Evolutionary conservation across 2,113 vertebrate genomes (phyloP).

Genomic region (Atrichornis clamosus): DNA sequence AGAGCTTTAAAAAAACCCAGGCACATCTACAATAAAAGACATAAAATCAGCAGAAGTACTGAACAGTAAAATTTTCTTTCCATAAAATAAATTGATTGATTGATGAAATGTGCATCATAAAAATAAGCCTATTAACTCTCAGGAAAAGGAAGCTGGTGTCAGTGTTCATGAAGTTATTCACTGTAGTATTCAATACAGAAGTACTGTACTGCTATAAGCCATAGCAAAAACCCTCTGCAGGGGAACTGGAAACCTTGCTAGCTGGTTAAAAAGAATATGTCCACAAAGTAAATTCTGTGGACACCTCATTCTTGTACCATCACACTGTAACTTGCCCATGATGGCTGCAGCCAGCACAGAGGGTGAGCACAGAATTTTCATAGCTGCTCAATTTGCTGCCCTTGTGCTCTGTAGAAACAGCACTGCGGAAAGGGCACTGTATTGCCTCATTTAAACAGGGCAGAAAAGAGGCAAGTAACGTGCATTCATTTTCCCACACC

Average conservation of each 20-base stretch:
- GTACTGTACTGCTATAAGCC: background rate
- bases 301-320: background rate
- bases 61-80: slow-evolving; percentile 11
- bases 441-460: background rate
- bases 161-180: background rate
- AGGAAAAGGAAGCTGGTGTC: background rate
- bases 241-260: background rate
- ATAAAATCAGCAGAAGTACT: slow-evolving; percentile 25
- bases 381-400: background rate
- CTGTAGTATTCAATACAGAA: background rate
- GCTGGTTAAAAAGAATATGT: background rate
- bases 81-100: slow-evolving; percentile 29
- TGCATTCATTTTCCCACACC: background rate
- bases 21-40: background rate
- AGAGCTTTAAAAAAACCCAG: background rate
- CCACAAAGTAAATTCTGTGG: background rate
- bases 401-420: background rate
- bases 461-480: background rate
- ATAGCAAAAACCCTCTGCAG: background rate
- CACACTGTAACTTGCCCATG: accelerated
- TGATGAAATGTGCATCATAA: slow-evolving; percentile 15
- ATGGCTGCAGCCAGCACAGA: background rate
- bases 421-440: background rate
- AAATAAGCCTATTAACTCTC: background rate
- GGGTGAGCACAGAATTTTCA: background rate